phyloP scores from a whole-genome alignment of 2,113 vertebrate genomes.

The Vicugna pacos region DNA sequence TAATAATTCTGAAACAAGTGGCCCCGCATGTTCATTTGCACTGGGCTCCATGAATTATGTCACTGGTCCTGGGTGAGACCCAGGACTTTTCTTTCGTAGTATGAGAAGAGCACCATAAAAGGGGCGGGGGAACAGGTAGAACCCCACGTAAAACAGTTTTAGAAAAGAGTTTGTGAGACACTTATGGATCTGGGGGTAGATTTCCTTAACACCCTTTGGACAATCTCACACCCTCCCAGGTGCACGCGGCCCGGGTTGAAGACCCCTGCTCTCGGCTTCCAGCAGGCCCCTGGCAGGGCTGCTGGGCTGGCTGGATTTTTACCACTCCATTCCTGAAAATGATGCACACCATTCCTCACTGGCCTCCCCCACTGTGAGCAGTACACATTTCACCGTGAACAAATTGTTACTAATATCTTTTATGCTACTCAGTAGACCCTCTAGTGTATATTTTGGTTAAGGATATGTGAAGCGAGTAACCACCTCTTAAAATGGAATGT shows the following conservation, averaged over 20 bases:
- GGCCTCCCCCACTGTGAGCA: background rate
- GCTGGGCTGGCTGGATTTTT: background rate
- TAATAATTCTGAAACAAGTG: background rate
- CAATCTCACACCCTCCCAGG: background rate
- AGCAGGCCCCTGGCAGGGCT: background rate
- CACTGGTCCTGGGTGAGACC: background rate
- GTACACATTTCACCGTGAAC: background rate
- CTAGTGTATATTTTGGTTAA: background rate
- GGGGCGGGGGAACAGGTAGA: no score
- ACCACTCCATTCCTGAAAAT: background rate
- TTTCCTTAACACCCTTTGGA: background rate
- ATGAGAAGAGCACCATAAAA: background rate
- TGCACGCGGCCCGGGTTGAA: background rate
- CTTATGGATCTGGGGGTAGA: background rate
- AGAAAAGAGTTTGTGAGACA: background rate
- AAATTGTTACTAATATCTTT: background rate
- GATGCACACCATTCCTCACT: background rate
- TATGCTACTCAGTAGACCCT: background rate
- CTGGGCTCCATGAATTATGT: background rate
- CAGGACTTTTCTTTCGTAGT: background rate
- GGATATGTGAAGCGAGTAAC: background rate
- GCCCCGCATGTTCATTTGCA: background rate
- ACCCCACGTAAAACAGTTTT: background rate
- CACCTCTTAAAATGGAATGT: background rate
- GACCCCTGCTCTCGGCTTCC: background rate